phyloP scores from a whole-genome alignment of 2,888 invertebrate species.

The Phyllotreta cruciferae region DNA sequence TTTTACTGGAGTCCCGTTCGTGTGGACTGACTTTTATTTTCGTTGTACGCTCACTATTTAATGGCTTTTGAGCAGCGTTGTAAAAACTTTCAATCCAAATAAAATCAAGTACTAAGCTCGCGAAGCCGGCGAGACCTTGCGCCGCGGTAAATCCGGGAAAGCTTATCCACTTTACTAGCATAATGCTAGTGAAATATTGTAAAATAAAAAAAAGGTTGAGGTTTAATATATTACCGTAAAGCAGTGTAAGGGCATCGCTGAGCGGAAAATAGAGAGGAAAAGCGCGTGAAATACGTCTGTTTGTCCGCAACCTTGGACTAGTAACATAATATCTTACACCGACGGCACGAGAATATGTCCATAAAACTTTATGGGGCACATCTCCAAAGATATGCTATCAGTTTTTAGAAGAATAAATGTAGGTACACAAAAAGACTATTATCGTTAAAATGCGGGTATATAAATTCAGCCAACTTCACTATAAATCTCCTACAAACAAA shows the following conservation, averaged over 20 bases:
- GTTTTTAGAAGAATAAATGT: conserved; percentile 15
- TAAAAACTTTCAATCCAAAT: too few relatives aligned
- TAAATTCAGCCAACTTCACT: conserved; percentile 6
- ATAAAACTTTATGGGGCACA: conserved; percentile 19
- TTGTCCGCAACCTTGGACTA: conserved; percentile 11
- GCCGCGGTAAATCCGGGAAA: too few relatives aligned
- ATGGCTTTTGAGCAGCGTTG: not conserved
- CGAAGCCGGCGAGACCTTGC: too few relatives aligned
- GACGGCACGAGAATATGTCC: conserved; percentile 2
- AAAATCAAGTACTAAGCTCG: too few relatives aligned
- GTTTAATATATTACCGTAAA: conserved; percentile 1
- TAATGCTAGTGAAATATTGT: too few relatives aligned
- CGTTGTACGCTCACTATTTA: conserved; percentile 3
- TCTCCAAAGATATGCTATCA: conserved; percentile 21
- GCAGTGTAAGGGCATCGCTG: not conserved
- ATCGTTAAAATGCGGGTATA: conserved; percentile 17
- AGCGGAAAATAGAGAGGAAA: not conserved
- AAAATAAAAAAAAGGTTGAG: not conserved
- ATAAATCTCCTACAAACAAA: not conserved
- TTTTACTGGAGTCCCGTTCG: not conserved
- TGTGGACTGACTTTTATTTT: conserved; percentile 7
- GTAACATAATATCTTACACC: conserved; percentile 1
- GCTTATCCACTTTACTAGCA: too few relatives aligned
- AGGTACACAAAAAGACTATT: conserved; percentile 16
- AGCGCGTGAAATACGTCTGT: conserved; percentile 6